Conservation (phyloP, 1,140 invertebrate species). For the Brachionus koreanus region DNA sequence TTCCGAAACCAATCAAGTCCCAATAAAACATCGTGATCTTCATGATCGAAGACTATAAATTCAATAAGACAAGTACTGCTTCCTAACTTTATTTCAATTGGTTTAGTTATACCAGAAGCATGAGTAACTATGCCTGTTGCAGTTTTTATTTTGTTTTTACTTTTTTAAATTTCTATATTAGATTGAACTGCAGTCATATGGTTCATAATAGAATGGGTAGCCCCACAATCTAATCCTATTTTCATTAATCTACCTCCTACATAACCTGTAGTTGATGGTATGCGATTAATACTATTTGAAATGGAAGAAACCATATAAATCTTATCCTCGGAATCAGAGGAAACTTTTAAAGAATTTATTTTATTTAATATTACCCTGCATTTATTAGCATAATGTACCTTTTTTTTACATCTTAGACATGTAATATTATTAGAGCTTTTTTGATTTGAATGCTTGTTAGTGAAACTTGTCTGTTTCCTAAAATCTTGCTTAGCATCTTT, state of each 20-base stretch:
- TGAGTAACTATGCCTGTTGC: not conserved
- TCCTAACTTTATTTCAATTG: not conserved
- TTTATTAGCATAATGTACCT: too few species aligned
- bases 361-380: too few species aligned
- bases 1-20: not conserved
- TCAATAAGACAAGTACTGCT: not conserved
- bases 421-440: too few species aligned
- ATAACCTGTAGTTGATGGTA: not conserved
- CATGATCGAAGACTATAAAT: not conserved
- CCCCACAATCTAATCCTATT: not conserved
- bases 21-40: not conserved
- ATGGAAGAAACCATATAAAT: too few species aligned
- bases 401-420: too few species aligned
- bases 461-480: too few species aligned
- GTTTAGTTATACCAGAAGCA: not conserved
- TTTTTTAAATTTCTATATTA: not conserved
- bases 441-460: too few species aligned
- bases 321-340: too few species aligned
- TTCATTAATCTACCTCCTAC: not conserved
- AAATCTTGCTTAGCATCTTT: too few species aligned
- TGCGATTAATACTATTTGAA: too few species aligned
- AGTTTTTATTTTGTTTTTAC: not conserved
- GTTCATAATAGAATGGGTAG: not conserved
- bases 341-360: too few species aligned
- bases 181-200: not conserved